A percentile compares a stretch with the other conserved stretches of the same genome.
Evolutionary conservation across 2,113 vertebrate genomes (phyloP).

Genomic region (Cottus gobio): DNA sequence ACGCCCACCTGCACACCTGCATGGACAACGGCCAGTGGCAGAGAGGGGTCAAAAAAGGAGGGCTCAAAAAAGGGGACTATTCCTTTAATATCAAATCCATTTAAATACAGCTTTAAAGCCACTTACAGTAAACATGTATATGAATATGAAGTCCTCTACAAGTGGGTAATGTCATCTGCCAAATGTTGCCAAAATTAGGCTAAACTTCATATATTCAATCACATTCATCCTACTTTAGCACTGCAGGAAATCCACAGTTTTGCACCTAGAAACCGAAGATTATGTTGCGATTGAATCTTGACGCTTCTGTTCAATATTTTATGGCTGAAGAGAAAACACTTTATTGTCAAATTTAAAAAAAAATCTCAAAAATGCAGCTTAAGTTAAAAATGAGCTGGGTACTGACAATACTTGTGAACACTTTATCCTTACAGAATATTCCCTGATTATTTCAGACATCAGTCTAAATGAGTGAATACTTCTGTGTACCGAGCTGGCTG

Average conservation of each 20-base stretch:
- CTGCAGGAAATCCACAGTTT: not conserved
- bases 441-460: conserved; percentile 34
- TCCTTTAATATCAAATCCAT: not conserved
- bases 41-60: no score
- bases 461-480: conserved; percentile 51
- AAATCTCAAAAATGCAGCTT: conserved; percentile 31
- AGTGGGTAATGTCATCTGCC: not conserved
- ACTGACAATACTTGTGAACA: conserved; percentile 20
- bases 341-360: not conserved
- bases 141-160: not conserved
- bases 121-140: not conserved
- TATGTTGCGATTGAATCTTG: not conserved
- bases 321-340: not conserved
- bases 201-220: not conserved
- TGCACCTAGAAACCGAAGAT: not conserved
- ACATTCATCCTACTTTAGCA: not conserved
- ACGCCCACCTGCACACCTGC: no score
- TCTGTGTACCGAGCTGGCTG: conserved; percentile 51
- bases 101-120: not conserved
- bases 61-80: not conserved
- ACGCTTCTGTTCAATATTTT: not conserved
- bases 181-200: not conserved
- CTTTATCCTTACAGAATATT: conserved; percentile 20
- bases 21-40: no score
- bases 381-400: conserved; percentile 13